Base-by-base conservation (phyloP, 2,888 invertebrate species). In the Latrodectus elegans region DNA sequence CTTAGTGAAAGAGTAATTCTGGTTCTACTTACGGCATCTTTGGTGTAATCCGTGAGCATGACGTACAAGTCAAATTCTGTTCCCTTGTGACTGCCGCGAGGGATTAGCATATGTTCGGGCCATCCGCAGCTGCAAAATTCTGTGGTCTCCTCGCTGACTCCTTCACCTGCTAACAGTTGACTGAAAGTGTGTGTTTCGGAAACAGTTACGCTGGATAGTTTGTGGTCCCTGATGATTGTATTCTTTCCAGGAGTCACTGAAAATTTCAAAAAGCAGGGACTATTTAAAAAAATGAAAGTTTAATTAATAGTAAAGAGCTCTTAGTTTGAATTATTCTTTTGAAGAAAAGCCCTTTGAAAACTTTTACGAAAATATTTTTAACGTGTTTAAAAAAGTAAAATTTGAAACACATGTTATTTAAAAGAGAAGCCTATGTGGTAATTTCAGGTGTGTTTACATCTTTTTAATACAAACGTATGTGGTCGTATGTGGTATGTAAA, bases 71-170 rank as follows among this genome's bases (percentile, higher is more conserved):
- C 94, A 91, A 95, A 94, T 0, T 93, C 92, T 92, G 94, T 94
- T 1, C 96, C 96, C 87, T 94, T 93, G 0, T 93, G 91, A 8
- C 92, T 95, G 4, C 96, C 96, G 92, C 94, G 95, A 0, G 96
- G 95, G 64, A 96, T 90, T 8, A 96, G 93, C 94, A 96, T 94
- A 92, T 96, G 96, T 88, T 96, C 95, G 0, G 96, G 96, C 96
- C 96, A 96, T 76, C 96, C 96, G 91, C 97, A 97, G 88, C 97
- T 96, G 92, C 97, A 97, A 94, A 95, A 96, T 90, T 93, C 89
- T 68, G 77, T 89, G 67, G 83, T 89, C 26, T 64, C 65, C 80
- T 79, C 89, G 84, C 83, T 55, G 67, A 79, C 86, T 15, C 87
- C 85, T 64, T 88, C 82, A 15, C 88, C 88, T 3, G 76, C 91